Evolutionary conservation across 2,113 vertebrate genomes (phyloP), one percentile per base, ranked within the genome.

Genomic region (Coptodon bakossiorum): DNA sequence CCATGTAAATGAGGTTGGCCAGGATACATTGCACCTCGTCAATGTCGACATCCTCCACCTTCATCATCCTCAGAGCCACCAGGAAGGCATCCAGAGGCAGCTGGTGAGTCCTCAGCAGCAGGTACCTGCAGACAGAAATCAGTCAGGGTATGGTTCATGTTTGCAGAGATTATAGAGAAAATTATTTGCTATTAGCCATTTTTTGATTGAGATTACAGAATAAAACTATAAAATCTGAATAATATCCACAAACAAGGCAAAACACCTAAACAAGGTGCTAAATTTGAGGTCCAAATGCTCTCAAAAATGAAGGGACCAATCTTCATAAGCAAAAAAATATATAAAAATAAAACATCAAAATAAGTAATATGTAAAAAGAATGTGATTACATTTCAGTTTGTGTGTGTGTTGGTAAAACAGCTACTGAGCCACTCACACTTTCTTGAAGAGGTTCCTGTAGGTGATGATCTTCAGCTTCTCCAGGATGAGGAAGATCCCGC

Each of bases 391-490:
- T 48, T 29, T 27, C 24, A 27, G 68, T 73, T 29, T 73, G 24
- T 48, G 66, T 40, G 68, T 68, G 63, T 38, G 61, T 2, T 73
- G 68, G 22, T 29, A 43, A 29, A 76, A 48, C 43, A 12, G 43
- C 43, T 31, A 19, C 43, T 19, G 71, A 52, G 50, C 3, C 9
- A 89, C 98, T 97, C 94, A 99, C 99, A 99, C 98, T 98, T 98
- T 99, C 95, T 99, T 99, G 90, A 99, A 99, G 86, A 99, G 98
- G 93, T 99, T 99, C 92, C 99, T 97, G 95, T 98, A 99, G 1
- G 98, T 99, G 96, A 99, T 99, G 90, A 99, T 98, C 93, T 99
- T 99, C 54, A 99, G 96, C 91, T 99, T 99, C 92, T 99, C 99
- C 7, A 99, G 97, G 93, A 99, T 99, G 82, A 99, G 97, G 94